Conservation (phyloP, 2,888 invertebrate genomes). For the Endotricha flammealis region DNA sequence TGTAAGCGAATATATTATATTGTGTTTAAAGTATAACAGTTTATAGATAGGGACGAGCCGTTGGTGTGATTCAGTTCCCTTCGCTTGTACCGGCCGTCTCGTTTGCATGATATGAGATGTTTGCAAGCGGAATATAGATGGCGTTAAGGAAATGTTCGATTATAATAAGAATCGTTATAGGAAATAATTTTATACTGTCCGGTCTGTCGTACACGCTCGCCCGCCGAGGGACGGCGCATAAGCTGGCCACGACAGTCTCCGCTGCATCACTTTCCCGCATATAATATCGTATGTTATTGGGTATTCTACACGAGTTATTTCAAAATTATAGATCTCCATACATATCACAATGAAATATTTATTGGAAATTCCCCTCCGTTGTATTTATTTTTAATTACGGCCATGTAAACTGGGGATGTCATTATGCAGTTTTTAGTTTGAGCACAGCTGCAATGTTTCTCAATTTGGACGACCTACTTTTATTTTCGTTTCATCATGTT, state of each 20-base stretch:
- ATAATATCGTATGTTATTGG: background rate
- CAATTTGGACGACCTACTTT: too few species aligned
- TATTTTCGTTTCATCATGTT: too few species aligned
- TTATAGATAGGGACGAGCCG: conserved; percentile 22
- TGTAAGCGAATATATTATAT: conserved; percentile 38
- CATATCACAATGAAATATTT: conserved; percentile 24
- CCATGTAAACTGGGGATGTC: too few species aligned
- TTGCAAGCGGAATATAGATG: conserved; percentile 34
- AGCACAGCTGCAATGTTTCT: too few species aligned
- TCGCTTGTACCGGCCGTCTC: conserved; percentile 13
- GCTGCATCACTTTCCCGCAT: background rate
- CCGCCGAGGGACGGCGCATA: conserved; percentile 30
- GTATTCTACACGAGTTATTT: conserved; percentile 1
- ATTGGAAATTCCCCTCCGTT: too few species aligned
- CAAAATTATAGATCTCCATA: conserved; percentile 17
- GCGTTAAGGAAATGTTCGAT: conserved; percentile 26
- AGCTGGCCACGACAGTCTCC: too few species aligned
- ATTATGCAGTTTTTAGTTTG: too few species aligned
- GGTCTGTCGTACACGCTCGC: conserved; percentile 38
- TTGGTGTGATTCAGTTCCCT: background rate
- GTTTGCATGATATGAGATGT: conserved; percentile 51
- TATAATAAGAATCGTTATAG: conserved; percentile 49
- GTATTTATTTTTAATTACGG: too few species aligned
- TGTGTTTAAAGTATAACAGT: conserved; percentile 32
- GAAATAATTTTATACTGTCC: conserved; percentile 52